Base-by-base conservation (phyloP, 2,113 vertebrate genomes). In the Mesoclemmys tuberculata region DNA sequence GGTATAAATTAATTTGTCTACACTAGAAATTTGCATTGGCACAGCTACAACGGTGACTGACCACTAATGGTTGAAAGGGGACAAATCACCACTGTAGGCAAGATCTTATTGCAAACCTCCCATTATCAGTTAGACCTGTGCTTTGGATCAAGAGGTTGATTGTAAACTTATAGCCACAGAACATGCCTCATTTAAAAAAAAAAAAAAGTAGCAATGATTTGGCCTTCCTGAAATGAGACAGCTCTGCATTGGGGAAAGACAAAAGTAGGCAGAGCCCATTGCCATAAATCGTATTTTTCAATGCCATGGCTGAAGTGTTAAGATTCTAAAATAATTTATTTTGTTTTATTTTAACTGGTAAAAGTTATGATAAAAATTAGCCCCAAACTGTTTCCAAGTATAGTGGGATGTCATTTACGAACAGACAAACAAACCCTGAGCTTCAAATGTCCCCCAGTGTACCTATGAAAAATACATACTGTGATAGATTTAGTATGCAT, bases 401-500 rank as follows among this genome's bases (percentile, higher is more conserved):
- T 16, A 49, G 75, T 71, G 85, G 44, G 87, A 52, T 3, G 5
- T 51, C 77, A 55, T 2, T 35, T 71, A 35, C 29, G 71, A 1
- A 35, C 19, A 10, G 18, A 49, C 41, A 14, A 22, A 49, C 27
- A 14, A 22, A 0, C 44, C 18, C 10, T 71, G 5, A 9, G 8
- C 31, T 58, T 56, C 10, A 1, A 5, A 0, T 14, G 27, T 68
- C 29, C 48, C 49, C 44, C 75, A 1, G n/a, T 82, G 84, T 26
- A 2, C 44, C 2, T 2, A 0, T 0, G 22, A 74, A 21, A 1
- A 35, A 29, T 64, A 24, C 4, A 5, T 6, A 2, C 24, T 10
- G 29, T 0, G 22, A 56, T 56, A 56, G 55, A 22, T 35, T 64
- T 12, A 79, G 6, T 10, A 74, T 48, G 35, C 1, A 1, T 3